Base-by-base conservation (phyloP, 2,888 invertebrate species). In the Eumerus sabulonum region DNA sequence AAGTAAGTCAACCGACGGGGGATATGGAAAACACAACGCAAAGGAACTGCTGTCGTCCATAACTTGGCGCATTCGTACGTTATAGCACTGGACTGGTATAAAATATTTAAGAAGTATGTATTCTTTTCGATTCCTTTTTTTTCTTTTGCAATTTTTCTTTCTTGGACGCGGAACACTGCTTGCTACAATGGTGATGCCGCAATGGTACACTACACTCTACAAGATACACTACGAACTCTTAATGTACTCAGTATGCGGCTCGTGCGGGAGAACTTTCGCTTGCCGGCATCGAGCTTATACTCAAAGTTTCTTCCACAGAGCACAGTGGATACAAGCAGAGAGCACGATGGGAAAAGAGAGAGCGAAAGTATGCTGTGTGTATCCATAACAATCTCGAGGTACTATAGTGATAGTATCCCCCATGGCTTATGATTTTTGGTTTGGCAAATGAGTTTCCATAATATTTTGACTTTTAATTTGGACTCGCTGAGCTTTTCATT, bases 241-340 rank as follows among this genome's bases (percentile, higher is more conserved):
- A 35, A 53, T 54, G 42, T 59, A 42, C 11, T 53, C 50, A 56
- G 56, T 40, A 40, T 40, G 40, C 40, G 40, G 11, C 11, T n/a
- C 16, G 50, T 47, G 60, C 40, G 62, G 54, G 59, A 47, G 48
- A 40, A 40, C 40, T 38, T 59, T 64, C 59, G 27, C n/a, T 63
- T 64, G 72, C 76, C 76, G 72, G 72, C 56, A 77, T 40, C 51
- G 40, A 77, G 76, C 76, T 77, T 48, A 67, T 13, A 40, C 66
- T 77, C 73, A 77, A 77, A 77, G 77, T 73, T 72, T 27, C 27
- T 47, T n/a, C 45, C 9, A n/a, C n/a, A n/a, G n/a, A n/a, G n/a
- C 19, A 17, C 17, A 7, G 3, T 7, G 16, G 27, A n/a, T n/a
- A n/a, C n/a, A n/a, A n/a, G n/a, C n/a, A n/a, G 35, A 40, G 45